Evolutionary conservation across 2,797 vertebrate genomes (phyloP).

Genomic region (Squalus acanthias): DNA sequence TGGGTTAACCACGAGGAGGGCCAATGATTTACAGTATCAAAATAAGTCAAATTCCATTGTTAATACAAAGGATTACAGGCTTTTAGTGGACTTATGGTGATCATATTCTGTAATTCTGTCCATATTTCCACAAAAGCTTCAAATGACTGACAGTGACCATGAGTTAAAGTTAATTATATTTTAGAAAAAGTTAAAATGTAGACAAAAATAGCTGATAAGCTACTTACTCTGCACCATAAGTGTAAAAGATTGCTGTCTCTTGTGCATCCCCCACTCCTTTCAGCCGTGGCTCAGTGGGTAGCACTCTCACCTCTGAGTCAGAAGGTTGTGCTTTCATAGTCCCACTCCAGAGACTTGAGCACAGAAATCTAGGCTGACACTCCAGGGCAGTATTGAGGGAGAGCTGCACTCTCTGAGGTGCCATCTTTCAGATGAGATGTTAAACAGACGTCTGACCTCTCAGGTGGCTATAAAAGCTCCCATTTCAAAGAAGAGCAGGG

Average conservation of each 20-base stretch:
- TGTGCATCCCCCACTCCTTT: too few relatives aligned
- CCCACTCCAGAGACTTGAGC: too few relatives aligned
- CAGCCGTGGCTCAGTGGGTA: too few relatives aligned
- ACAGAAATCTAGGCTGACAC: too few relatives aligned
- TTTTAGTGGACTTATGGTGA: background rate
- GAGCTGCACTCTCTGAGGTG: too few relatives aligned
- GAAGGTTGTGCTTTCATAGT: too few relatives aligned
- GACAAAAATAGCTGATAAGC: background rate
- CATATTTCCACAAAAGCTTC: background rate
- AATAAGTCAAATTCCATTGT: background rate
- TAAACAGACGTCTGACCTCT: too few relatives aligned
- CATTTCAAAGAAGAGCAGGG: too few relatives aligned
- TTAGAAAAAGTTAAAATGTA: background rate
- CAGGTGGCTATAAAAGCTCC: too few relatives aligned
- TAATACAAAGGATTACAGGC: background rate
- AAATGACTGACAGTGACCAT: background rate
- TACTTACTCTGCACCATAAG: background rate
- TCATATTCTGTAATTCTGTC: background rate
- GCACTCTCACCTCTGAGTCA: too few relatives aligned
- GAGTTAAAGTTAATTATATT: background rate
- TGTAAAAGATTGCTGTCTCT: background rate
- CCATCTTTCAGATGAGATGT: too few relatives aligned
- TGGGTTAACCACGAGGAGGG: background rate
- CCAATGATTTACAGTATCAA: background rate
- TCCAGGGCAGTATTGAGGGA: too few relatives aligned